Evolutionary conservation across 2,888 invertebrate species (phyloP), one percentile per base, ranked within the genome.

Genomic region (Perizoma affinitatum): DNA sequence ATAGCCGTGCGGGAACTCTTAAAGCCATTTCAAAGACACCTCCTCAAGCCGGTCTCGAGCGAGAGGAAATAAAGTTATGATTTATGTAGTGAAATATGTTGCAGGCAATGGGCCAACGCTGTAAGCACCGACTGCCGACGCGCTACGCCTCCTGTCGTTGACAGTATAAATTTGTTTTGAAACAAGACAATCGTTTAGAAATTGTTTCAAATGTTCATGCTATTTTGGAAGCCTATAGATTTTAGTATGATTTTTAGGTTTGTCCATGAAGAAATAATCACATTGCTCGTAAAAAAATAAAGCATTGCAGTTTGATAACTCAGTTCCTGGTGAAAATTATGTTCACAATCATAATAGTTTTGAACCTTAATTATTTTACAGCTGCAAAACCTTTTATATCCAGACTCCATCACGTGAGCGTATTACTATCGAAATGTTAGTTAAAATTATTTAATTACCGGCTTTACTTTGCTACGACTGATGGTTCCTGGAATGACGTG

Each of bases 41-140:
- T 88, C 80, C 78, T 73, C 76, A 69, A 78, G 76, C 73, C 77
- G 76, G 79, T 76, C 78, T 78, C 80, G 84, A 89, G 82, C 85
- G 86, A 88, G 87, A 90, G 90, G 90, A 90, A 90, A 90, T 90
- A 90, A 90, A 90, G 86, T 90, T 90, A 88, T 90, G 90, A 91
- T 90, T 90, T 91, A 91, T 90, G 86, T 86, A 87, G 84, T 84
- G 86, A 88, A 90, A 89, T 91, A 88, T 90, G 87, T 87, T 85
- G 80, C 80, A 76, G 75, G 72, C 72, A 74, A 73, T 78, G 76
- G 78, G 72, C 75, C 77, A 78, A 72, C 76, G 78, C 79, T 78
- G 76, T 81, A 76, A 82, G 79, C 81, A 68, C 71, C 72, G 66
- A 62, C 63, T 65, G 55, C 66, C 63, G 68, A 65, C 58, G 50